Evolutionary conservation across 2,888 invertebrate species (phyloP).

Genomic region (Acronicta leporina): DNA sequence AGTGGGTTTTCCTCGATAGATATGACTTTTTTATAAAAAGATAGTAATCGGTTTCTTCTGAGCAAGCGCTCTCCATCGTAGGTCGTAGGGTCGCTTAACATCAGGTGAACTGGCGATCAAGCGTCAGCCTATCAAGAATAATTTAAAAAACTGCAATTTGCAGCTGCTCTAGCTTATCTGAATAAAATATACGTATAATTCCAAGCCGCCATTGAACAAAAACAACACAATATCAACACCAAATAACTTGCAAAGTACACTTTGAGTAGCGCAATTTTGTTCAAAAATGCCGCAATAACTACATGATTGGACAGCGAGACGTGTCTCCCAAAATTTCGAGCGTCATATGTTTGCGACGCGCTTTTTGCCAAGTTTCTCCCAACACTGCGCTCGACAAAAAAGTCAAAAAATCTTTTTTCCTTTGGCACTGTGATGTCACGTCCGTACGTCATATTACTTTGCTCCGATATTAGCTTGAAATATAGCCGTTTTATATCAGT

Average conservation of each 20-base stretch:
- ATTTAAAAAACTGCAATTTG: too few relatives aligned
- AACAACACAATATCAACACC: constrained; percentile 32
- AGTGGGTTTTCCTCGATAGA: too few relatives aligned
- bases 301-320: constrained; percentile 50
- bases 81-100: too few relatives aligned
- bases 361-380: constrained; percentile 55
- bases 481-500: constrained; percentile 49
- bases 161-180: not conserved
- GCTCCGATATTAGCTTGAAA: constrained; percentile 50
- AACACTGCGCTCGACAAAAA: constrained; percentile 58
- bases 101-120: too few relatives aligned
- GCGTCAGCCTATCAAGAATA: too few relatives aligned
- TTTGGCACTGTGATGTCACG: constrained; percentile 64
- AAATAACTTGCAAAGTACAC: constrained; percentile 29
- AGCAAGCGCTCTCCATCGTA: too few relatives aligned
- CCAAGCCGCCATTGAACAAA: constrained; percentile 9
- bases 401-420: constrained; percentile 64
- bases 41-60: too few relatives aligned
- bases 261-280: constrained; percentile 32
- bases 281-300: constrained; percentile 33
- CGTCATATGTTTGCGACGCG: constrained; percentile 69
- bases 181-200: constrained; percentile 14
- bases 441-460: constrained; percentile 58
- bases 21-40: too few relatives aligned
- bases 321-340: constrained; percentile 69